Conservation (phyloP, 2,113 vertebrate genomes). For the Fregetta grallaria region DNA sequence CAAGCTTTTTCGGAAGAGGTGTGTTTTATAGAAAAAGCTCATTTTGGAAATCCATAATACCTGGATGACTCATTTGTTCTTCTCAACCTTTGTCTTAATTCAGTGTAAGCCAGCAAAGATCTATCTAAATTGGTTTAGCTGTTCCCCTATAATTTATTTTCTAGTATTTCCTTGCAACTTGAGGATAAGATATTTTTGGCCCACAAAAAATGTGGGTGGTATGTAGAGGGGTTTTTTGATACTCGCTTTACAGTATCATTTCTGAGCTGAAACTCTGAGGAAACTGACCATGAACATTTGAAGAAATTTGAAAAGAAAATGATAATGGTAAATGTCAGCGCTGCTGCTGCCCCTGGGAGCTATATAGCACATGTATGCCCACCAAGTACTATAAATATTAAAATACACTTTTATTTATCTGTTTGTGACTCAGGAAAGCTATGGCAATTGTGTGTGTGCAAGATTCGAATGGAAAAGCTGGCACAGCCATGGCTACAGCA, state of each 20-base stretch:
- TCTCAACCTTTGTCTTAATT: neutral
- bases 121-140: neutral
- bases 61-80: neutral
- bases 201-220: neutral
- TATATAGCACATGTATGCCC: neutral
- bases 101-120: neutral
- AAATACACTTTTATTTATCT: neutral
- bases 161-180: neutral
- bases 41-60: neutral
- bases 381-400: neutral
- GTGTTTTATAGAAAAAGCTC: neutral
- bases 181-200: neutral
- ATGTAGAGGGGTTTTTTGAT: neutral
- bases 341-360: neutral
- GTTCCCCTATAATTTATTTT: neutral
- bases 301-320: neutral
- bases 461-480: neutral
- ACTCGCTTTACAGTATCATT: neutral
- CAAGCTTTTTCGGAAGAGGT: neutral
- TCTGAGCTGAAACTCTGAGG: neutral
- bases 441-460: neutral
- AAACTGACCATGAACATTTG: neutral
- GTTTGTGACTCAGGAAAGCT: neutral
- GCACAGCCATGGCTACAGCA: neutral
- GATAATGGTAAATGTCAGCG: neutral